Evolutionary conservation across 1,140 invertebrate genomes (phyloP), one percentile per base, ranked within the genome.

Genomic region (Drosophila pseudoananassae): DNA sequence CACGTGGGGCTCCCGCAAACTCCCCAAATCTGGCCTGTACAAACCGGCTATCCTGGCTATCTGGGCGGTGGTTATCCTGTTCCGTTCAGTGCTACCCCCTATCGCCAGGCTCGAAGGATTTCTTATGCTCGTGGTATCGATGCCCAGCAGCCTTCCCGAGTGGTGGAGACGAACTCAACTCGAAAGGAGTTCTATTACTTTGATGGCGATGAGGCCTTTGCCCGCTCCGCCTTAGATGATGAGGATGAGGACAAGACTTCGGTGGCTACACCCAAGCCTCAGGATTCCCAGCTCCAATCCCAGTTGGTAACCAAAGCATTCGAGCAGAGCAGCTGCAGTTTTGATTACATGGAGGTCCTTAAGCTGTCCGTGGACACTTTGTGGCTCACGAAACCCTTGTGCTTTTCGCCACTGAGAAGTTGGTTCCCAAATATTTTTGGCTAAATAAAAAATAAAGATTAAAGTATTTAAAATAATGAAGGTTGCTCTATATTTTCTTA

Each of bases 371-470:
- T 91, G 33, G 91, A 91, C 58, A 71, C 83, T 0, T 45, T 91
- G 4, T 91, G 90, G 90, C n/a, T 91, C n/a, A 90, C 80, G 14
- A 91, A 90, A 17, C 89, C 91, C 6, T 36, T 80, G 46, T 91
- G 91, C 61, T 78, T 89, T 43, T 84, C 90, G 0, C 90, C 90
- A 3, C 15, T 89, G 10, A 66, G 90, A 23, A 90, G 75, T 38
- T 91, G 90, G 90, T 91, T 91, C 38, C 76, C 76, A 12, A 91
- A 91, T 15, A 83, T 90, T 27, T 90, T 91, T 38, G 90, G 90
- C 23, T 90, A 72, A 43, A 6, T 9, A 23, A 31, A 43, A 36
- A 45, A 46, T 9, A 23, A 27, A 17, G 8, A 23, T 8, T 36
- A 29, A 23, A 49, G n/a, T 17, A 9, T 33, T 57, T 20, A 10